These are phyloP conservation scores for Pediacus dermestoides DNA, from an alignment of 2,888 invertebrate species.

Conservation along the genomic window DNA sequence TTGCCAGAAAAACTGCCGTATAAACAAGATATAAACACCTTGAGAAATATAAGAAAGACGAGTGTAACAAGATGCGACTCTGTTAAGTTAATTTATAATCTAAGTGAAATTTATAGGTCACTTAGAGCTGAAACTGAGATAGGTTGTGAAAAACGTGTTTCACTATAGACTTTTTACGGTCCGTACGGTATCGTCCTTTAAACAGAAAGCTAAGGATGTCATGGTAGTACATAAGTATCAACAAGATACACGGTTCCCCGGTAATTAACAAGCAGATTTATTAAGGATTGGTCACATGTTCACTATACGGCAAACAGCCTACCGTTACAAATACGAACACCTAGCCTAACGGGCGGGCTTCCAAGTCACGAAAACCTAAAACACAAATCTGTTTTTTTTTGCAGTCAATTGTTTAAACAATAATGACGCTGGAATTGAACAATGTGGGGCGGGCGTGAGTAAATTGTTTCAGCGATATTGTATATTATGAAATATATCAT, in stretches of 20 bases:
- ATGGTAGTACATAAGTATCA: slow-evolving; percentile 38
- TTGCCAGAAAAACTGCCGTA: too few species aligned
- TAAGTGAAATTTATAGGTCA: slow-evolving; percentile 42
- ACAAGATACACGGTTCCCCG: slow-evolving; percentile 42
- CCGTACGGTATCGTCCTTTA: slow-evolving; percentile 33
- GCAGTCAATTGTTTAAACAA: slow-evolving; percentile 29
- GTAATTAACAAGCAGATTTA: slow-evolving; percentile 47
- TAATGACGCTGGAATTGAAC: not conserved
- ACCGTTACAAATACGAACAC: slow-evolving; percentile 45
- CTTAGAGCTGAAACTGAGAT: slow-evolving; percentile 39
- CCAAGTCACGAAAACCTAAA: slow-evolving; percentile 40
- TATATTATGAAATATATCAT: too few species aligned
- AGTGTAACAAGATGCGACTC: slow-evolving; percentile 29
- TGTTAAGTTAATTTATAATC: slow-evolving; percentile 39
- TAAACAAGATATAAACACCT: slow-evolving; percentile 24
- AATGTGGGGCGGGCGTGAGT: too few species aligned
- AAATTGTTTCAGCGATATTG: too few species aligned
- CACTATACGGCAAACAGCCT: slow-evolving; percentile 38
- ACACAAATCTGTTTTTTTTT: slow-evolving; percentile 33
- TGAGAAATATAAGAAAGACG: slow-evolving; percentile 15
- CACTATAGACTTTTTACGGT: slow-evolving; percentile 26
- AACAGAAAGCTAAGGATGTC: slow-evolving; percentile 29
- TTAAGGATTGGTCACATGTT: slow-evolving; percentile 42
- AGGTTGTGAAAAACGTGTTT: slow-evolving; percentile 42
- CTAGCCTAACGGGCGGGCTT: slow-evolving; percentile 38